phyloP scores from a whole-genome alignment of 2,888 invertebrate species.

The Cataglyphis rosenhaueri region DNA sequence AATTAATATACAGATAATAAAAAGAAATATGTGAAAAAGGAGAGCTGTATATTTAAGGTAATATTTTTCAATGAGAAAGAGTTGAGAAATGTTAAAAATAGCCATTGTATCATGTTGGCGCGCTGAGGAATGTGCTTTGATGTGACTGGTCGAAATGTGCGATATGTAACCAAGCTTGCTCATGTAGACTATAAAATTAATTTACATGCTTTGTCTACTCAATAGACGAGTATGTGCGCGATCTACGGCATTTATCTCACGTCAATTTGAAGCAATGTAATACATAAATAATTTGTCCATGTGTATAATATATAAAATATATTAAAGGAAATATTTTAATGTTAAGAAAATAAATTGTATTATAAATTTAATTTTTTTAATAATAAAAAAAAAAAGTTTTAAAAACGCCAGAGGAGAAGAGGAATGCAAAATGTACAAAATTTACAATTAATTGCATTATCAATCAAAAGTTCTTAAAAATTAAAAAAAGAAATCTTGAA shows the following conservation, averaged over 20 bases:
- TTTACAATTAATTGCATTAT: background rate
- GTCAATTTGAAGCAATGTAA: slow-evolving; percentile 9
- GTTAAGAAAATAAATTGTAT: background rate
- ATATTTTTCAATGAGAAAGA: background rate
- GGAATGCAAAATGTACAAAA: background rate
- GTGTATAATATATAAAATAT: background rate
- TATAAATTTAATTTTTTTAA: background rate
- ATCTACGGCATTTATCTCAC: slow-evolving; percentile 31
- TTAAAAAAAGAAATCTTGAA: too few relatives aligned
- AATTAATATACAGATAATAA: background rate
- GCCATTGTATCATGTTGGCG: slow-evolving; percentile 2
- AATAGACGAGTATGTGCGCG: background rate
- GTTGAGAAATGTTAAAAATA: slow-evolving; percentile 17
- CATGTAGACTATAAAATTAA: slow-evolving; percentile 47
- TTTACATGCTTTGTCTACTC: slow-evolving; percentile 27
- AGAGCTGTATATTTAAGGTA: background rate
- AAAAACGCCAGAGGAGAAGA: background rate
- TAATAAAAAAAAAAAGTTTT: background rate
- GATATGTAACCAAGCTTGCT: slow-evolving; percentile 33
- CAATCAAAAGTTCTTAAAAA: too few relatives aligned
- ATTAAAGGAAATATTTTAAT: background rate
- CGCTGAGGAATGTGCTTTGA: slow-evolving; percentile 37
- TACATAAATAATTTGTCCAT: background rate
- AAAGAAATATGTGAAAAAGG: background rate
- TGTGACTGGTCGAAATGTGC: slow-evolving; percentile 46